Conservation (phyloP, 2,797 vertebrate species). For the Menidia menidia region DNA sequence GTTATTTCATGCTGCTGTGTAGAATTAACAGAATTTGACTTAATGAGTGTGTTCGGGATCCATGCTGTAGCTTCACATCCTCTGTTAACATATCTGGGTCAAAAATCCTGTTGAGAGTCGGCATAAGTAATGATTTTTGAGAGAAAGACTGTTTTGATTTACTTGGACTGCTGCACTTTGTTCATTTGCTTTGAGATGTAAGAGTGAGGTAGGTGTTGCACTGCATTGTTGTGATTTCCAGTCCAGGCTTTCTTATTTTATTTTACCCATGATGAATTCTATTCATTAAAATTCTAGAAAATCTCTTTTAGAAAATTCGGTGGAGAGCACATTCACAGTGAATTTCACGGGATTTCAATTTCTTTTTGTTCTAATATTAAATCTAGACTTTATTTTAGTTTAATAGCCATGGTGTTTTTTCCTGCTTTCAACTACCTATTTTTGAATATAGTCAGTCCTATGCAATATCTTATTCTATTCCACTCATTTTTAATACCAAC, state of each 20-base stretch:
- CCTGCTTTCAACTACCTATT: too few species aligned
- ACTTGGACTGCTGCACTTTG: background rate
- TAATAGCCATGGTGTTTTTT: too few species aligned
- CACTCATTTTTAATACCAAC: too few species aligned
- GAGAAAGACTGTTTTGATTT: conserved; percentile 39
- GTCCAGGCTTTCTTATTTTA: background rate
- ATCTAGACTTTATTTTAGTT: too few species aligned
- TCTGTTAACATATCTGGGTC: conserved; percentile 57
- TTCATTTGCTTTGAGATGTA: conserved; percentile 16
- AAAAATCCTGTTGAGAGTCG: conserved; percentile 54
- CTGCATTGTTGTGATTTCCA: background rate
- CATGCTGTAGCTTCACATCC: conserved; percentile 34
- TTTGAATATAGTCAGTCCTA: too few species aligned
- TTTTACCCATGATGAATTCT: background rate
- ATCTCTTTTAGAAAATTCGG: background rate
- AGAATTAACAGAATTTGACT: conserved; percentile 41
- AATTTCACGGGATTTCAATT: background rate
- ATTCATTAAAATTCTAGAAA: background rate
- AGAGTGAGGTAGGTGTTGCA: background rate
- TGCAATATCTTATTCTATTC: too few species aligned
- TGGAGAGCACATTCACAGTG: background rate
- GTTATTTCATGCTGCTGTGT: conserved; percentile 23
- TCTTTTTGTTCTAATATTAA: background rate
- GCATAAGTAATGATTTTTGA: conserved; percentile 35
- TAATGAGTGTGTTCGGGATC: conserved; percentile 24